Base-by-base conservation (phyloP, 2,888 invertebrate genomes). In the Cynaeus angustus region DNA sequence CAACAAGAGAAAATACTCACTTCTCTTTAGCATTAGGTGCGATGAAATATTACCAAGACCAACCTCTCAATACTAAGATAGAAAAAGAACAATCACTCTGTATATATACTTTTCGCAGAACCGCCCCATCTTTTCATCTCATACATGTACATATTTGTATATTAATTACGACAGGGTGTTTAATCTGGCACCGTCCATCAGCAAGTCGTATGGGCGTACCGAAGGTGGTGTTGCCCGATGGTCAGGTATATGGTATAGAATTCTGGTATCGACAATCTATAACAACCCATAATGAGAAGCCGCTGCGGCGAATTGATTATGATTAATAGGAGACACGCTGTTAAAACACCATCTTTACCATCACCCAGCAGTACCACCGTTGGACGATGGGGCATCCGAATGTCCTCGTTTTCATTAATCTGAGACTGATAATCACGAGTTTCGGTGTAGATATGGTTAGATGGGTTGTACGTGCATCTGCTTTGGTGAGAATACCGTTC, bases 271-370 rank as follows among this genome's bases (percentile, higher is more conserved):
- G 61, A 80, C 82, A 79, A 84, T 84, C 84, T 83, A 83, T 83
- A 84, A 84, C 84, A 83, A 81, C 83, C 81, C 79, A 81, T 84
- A 83, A 84, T 84, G 83, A 84, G 82, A 82, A 83, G 84, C 83
- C 84, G 84, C 81, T 76, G 70, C 80, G 77, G 77, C 75, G 83
- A 83, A 83, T 84, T 84, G 83, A 84, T 84, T 83, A 83, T 83
- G 83, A 84, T 83, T 83, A 83, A 84, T 83, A 81, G 80, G 68
- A 72, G 52, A 65, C 50, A 69, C 45, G 45, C 52, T 58, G 69
- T 72, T 73, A 65, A 66, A 68, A 72, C 65, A 73, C 69, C 69
- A 53, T 69, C 69, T 69, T 69, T 69, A 65, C 41, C 58, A 65
- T 50, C 69, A 48, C 12, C 14, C 59, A 65, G 56, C 65, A 59